Evolutionary conservation across 2,888 invertebrate genomes (phyloP), one percentile per base, ranked within the genome.

Genomic region (Dryobotodes eremita): DNA sequence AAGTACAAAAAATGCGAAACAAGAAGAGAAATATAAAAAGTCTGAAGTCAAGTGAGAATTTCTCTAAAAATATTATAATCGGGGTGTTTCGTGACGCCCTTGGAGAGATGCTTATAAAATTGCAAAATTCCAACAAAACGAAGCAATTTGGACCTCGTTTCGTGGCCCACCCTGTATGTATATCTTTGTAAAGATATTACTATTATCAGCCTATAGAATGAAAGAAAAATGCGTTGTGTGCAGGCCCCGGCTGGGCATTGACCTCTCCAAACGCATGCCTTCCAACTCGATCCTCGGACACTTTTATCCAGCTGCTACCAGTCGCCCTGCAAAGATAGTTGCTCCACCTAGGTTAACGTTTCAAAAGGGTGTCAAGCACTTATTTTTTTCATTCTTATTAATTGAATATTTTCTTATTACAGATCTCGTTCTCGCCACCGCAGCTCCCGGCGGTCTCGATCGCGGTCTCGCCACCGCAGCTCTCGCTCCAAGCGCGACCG

Each of bases 361-460:
- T 62, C 11, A 23, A 31, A 61, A 36, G 36, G 11, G 5, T 62
- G 23, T 36, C 11, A 62, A 62, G 11, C 8, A 5, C 6, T 6
- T 23, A 2, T 62, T n/a, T 53, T 48, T 10, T 53, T 57, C 6
- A 31, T 50, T 62, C 1, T 15, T 26, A 26, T 10, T 81, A 71
- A 85, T 66, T 48, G 0, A 61, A n/a, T 61, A 55, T 80, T 57
- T 23, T 68, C 5, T 65, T 59, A 11, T 84, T 88, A 80, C 89
- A 96, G 97, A 82, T 97, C 97, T 0, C 95, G 97, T 46, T 97
- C 97, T 17, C 96, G 97, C 1, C 97, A 97, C 87, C 97, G 97
- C 83, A 96, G 97, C 75, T 97, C 97, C 0, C 97, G 97, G 57
- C 97, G 97, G 0, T 94, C 96, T 0, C 95, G 96, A 17, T 97